Evolutionary conservation across 1,140 invertebrate species (phyloP), one percentile per base, ranked within the genome.

Genomic region (Danaus plexippus): DNA sequence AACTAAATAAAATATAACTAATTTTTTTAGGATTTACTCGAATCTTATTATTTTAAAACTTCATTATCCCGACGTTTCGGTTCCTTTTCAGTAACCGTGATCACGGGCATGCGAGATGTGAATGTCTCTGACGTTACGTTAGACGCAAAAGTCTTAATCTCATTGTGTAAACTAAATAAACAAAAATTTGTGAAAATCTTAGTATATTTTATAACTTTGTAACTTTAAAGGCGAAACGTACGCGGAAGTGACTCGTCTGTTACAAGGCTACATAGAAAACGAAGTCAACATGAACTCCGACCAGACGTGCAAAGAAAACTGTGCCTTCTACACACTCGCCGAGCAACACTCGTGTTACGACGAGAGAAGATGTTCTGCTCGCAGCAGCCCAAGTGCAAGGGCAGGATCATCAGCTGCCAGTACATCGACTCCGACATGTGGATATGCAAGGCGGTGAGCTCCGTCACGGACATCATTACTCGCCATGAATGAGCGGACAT

Each of bases 261-360:
- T 97, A 4, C 95, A 96, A 89, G 95, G 95, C 1, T 96, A 94
- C 71, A 89, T 97, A 12, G 93, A 95, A 63, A 96, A 97, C 79
- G 95, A 96, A 77, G 94, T 96, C 6, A 94, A 96, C 73, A 83
- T 97, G 80, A 96, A 96, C 75, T 63, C 77, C 0, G 89, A 92
- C 2, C 87, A 87, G 11, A 93, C 93, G 0, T 97, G 95, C 74
- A 87, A 89, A n/a, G 92, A 96, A 72, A 94, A 93, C 61, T 97
- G 95, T 75, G 89, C 73, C 0, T 92, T 92, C 71, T 97, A 96
- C 77, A 88, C 88, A 8, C 90, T 92, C n/a, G 89, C 93, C 0
- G 89, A 92, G 66, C 90, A 90, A 45, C 76, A 93, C 50, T 90
- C 90, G 18, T 96, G 94, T 74, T 95, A 89, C 77, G 89, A 91